Evolutionary conservation across 2,888 invertebrate genomes (phyloP), one percentile per base, ranked within the genome.

Genomic region (Drosophila pseudotakahashii): DNA sequence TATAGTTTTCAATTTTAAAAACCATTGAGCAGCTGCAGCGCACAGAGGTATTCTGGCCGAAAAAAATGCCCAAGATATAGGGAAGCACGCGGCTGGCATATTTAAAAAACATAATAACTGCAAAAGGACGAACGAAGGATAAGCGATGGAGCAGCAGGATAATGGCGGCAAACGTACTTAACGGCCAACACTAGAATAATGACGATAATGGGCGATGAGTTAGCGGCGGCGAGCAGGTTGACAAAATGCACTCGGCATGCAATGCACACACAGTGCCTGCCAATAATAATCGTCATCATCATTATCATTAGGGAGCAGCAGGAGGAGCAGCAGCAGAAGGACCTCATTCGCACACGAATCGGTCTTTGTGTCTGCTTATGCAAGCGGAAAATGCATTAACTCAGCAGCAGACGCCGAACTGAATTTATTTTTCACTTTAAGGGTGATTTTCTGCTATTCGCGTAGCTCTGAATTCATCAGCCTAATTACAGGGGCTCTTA

Each of bases 1-100:
- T 90, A 90, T 89, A 82, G 86, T 81, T 90, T 90, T 89, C 88
- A 89, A 88, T 89, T 88, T 80, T 78, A 81, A 82, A 89, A 86
- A 75, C 78, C 79, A 80, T 82, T 79, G 78, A 79, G 78, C 76
- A 81, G 73, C 75, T 69, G 73, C 73, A 73, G 55, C 53, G 55
- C 42, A 47, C 16, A 48, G 62, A 48, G 62, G 62, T 61, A 11
- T 26, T 62, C 14, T 14, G 47, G 39, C 60, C 26, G 39, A 61
- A 58, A 61, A 61, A 59, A 58, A n/a, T 45, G 45, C 36, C 45
- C 34, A 55, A 45, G 55, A 45, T 45, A 41, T 47, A 47, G 11
- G 34, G 13, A 7, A 54, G 59, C 32, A 52, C 58, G 47, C 41
- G 53, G 73, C 54, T 64, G 71, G 72, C 83, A 79, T 81, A 81